Base-by-base conservation (phyloP, 1,140 invertebrate genomes). In the Notospermus geniculatus region DNA sequence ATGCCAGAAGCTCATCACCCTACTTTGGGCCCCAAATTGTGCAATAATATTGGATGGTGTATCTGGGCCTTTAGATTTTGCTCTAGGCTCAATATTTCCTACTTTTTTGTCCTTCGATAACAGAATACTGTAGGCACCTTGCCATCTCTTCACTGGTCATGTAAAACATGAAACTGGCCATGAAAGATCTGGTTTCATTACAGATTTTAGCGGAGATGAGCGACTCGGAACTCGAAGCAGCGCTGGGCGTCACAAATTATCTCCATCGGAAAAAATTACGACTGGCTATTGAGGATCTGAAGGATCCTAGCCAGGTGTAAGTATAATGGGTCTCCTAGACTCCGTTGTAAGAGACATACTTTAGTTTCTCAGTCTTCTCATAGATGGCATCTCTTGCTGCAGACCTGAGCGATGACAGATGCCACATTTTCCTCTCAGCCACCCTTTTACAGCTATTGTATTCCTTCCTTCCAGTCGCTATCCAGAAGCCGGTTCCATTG, bases 231-330 rank as follows among this genome's bases (percentile, higher is more conserved):
- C 77, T 95, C 66, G 91, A 93, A 80, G 88, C 89, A 2, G 91
- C 91, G 0, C 82, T 97, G 23, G 91, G 92, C 5, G 89, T 96
- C 55, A 86, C 86, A 19, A 92, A 95, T 84, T 89, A 91, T 5
- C 89, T 97, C 84, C 94, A 97, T 77, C 85, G 91, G 63, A 92
- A 94, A 81, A 97, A 96, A 75, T 81, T 97, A 32, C 84, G 93
- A n/a, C 84, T 97, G 63, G 93, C 93, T 23, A 95, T 97, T 66
- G 93, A 97, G 74, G 92, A 95, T 77, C 89, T 93, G 62, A 79
- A 93, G 54, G 87, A 93, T 64, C 92, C 92, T 0, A 87, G 89
- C 19, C 63, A 67, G 28, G 70, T 71, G 80, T 81, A 70, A 74
- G 72, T 64, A 4, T 7, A 23, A 7, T 7, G 5, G 4, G 5